Conservation (phyloP, 2,113 vertebrate genomes). For the Orthonyx spaldingii region DNA sequence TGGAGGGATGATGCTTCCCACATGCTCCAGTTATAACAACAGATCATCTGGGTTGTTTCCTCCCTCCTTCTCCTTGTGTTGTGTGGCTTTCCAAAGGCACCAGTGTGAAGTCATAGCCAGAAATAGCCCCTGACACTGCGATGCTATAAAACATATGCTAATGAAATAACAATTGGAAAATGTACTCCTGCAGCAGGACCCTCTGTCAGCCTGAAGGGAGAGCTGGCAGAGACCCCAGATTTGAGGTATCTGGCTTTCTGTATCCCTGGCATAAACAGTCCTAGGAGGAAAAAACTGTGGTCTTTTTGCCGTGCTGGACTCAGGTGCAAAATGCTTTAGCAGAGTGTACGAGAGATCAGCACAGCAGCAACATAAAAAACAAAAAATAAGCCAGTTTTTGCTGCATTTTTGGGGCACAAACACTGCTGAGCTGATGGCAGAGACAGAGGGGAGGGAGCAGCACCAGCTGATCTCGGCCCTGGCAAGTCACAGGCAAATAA, state of each 20-base stretch:
- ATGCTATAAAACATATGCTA: slow-evolving; percentile 52
- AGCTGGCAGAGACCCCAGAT: slow-evolving; percentile 30
- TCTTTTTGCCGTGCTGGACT: background rate
- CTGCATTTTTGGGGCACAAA: background rate
- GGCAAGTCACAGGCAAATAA: background rate
- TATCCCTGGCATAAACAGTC: background rate
- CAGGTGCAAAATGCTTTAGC: background rate
- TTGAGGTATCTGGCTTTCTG: slow-evolving; percentile 20
- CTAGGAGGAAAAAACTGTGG: background rate
- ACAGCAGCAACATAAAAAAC: background rate
- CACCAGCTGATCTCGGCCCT: accelerated
- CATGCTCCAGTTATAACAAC: background rate
- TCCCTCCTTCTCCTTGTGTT: slow-evolving; percentile 14
- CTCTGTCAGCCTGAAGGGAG: slow-evolving; percentile 8
- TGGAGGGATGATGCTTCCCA: slow-evolving; percentile 41
- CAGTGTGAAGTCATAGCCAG: slow-evolving; percentile 48
- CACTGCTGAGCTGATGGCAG: background rate
- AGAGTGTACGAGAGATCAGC: accelerated
- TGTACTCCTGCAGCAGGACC: slow-evolving; percentile 28
- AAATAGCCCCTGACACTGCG: slow-evolving; percentile 20
- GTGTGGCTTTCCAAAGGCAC: slow-evolving; percentile 41
- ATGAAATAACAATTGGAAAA: slow-evolving; percentile 59
- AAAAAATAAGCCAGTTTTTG: background rate
- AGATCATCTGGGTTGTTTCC: slow-evolving; percentile 31
- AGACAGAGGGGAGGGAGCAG: background rate